These are phyloP conservation scores for Latrodectus geometricus DNA, from an alignment of 1,140 invertebrate species.

Conservation along the genomic window DNA sequence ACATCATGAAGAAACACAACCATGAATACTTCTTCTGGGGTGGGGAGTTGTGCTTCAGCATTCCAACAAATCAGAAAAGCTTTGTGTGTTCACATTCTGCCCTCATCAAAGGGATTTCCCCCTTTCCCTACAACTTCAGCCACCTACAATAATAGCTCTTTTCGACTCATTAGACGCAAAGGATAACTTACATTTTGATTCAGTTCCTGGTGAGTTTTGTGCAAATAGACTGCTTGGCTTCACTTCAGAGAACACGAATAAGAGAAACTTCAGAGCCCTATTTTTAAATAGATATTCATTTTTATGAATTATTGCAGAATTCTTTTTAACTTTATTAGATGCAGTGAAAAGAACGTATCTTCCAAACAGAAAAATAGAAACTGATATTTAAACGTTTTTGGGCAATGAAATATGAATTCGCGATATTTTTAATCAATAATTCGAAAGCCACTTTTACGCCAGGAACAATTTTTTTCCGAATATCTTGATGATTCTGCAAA, in stretches of 20 bases:
- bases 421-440: slow-evolving; percentile 15
- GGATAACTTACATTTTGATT: slow-evolving; percentile 44
- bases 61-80: slow-evolving; percentile 39
- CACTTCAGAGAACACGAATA: slow-evolving; percentile 28
- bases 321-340: slow-evolving; percentile 13
- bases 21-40: slow-evolving; percentile 15
- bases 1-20: slow-evolving; percentile 35
- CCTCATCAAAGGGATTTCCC: slow-evolving; percentile 13
- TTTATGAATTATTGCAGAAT: slow-evolving; percentile 23
- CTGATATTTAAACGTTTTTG: neutral
- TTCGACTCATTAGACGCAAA: slow-evolving; percentile 46
- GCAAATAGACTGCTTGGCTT: slow-evolving; percentile 3
- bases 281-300: slow-evolving; percentile 45
- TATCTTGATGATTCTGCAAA: slow-evolving; percentile 24
- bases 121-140: slow-evolving; percentile 16
- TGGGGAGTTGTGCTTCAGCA: slow-evolving; percentile 5
- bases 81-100: slow-evolving; percentile 4
- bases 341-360: slow-evolving; percentile 15
- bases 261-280: slow-evolving; percentile 15
- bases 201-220: slow-evolving; percentile 10
- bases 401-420: slow-evolving; percentile 28
- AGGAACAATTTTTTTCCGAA: slow-evolving; percentile 10
- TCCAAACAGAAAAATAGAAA: too few relatives aligned
- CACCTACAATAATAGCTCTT: slow-evolving; percentile 47
- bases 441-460: slow-evolving; percentile 9